phyloP scores from a whole-genome alignment of 2,888 invertebrate species.

The Oxytorus armatus region DNA sequence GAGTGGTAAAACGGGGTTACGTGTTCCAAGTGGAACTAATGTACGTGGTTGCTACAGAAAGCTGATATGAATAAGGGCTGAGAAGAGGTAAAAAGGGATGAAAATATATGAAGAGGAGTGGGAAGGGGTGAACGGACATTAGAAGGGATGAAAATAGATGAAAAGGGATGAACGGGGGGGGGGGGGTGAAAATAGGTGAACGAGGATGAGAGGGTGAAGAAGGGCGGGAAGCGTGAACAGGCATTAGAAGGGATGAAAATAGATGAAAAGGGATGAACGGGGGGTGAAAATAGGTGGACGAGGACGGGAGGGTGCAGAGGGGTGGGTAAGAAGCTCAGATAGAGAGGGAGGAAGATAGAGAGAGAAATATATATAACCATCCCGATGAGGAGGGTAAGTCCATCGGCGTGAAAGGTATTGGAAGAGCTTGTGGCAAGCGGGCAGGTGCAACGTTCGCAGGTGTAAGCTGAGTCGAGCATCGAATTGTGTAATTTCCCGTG shows the following conservation, averaged over 20 bases:
- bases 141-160: slow-evolving; percentile 15
- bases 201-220: too few relatives aligned
- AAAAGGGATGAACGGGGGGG: too few relatives aligned
- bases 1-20: slow-evolving; percentile 32
- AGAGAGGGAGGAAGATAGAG: background rate
- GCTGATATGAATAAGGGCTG: background rate
- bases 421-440: background rate
- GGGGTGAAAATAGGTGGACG: background rate
- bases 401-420: slow-evolving; percentile 34
- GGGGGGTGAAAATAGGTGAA: background rate
- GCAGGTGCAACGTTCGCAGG: slow-evolving; percentile 65
- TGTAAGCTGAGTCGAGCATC: slow-evolving; percentile 67
- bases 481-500: slow-evolving; percentile 69
- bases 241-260: slow-evolving; percentile 15
- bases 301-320: too few relatives aligned
- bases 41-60: slow-evolving; percentile 14
- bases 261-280: too few relatives aligned
- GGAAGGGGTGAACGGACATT: slow-evolving; percentile 1
- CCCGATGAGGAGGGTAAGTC: slow-evolving; percentile 18
- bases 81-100: background rate
- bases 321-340: background rate
- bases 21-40: slow-evolving; percentile 28
- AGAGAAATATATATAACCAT: slow-evolving; percentile 69
- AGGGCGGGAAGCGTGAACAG: background rate
- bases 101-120: too few relatives aligned